Evolutionary conservation across 2,797 vertebrate genomes (phyloP), one percentile per base, ranked within the genome.

Genomic region (Girardinus metallicus): DNA sequence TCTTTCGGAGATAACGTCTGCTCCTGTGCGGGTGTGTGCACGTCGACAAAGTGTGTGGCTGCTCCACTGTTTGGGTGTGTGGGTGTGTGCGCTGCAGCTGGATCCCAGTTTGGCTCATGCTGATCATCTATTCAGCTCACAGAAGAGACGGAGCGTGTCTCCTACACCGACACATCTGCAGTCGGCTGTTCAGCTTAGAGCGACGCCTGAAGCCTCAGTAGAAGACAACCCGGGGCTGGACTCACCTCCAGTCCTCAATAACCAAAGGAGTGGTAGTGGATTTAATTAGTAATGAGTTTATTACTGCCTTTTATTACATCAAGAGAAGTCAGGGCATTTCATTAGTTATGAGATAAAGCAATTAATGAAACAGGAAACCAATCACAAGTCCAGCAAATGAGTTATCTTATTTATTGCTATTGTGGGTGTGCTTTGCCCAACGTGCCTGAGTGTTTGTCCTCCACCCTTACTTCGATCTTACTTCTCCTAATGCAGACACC

Each of bases 101-200:
- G 78, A 88, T 85, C 87, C 82, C 43, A 82, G 79, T 90, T 89
- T 85, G 80, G 82, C 87, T 92, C 23, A 36, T 75, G 88, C 84
- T 90, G 89, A 92, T 92, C 89, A 92, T 88, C 83, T 90, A 92
- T 94, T 91, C 87, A 91, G 89, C 91, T 92, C 91, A 93, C 90
- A 91, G 81, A 82, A 73, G 74, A 86, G 78, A 76, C 60, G 76
- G 68, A 79, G 81, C 62, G 74, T 60, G 70, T 85, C 71, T 78
- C 68, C 60, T 79, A 68, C 57, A 83, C 62, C 21, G 36, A 75
- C 21, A 68, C 74, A 84, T 29, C 81, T 85, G 87, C 92, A 86
- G 88, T 71, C 79, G 73, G 83, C 85, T 39, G 70, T 85, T 87
- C 74, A 85, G 91, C 91, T 90, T 55, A 47, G 31, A 83, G 87